Percentiles rank a stretch among this genome's conserved stretches.
phyloP scores from a whole-genome alignment of 2,797 vertebrate species.

The Chelon auratus region DNA sequence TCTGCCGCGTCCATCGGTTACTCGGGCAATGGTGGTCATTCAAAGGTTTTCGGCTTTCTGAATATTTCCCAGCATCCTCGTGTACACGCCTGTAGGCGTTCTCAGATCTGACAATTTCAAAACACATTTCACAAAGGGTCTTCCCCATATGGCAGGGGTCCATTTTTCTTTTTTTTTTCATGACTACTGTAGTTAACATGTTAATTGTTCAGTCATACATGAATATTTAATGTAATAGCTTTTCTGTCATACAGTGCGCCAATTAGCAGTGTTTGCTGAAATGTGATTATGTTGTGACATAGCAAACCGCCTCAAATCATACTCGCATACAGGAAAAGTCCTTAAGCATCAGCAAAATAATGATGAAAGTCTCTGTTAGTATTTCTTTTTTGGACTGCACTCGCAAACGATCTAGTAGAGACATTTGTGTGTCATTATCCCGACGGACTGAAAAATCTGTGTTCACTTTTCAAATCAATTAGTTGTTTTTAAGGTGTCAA shows the following conservation, averaged over 20 bases:
- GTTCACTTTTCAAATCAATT: no score
- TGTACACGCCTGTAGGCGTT: not conserved
- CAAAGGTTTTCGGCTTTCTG: conserved; percentile 4
- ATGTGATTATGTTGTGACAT: not conserved
- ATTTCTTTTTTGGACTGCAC: not conserved
- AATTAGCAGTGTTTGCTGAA: not conserved
- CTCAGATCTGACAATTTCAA: not conserved
- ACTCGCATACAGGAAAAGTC: not conserved
- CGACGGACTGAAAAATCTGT: no score
- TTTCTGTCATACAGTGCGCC: not conserved
- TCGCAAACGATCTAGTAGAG: not conserved
- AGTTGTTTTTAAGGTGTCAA: no score
- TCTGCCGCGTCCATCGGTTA: conserved; percentile 1
- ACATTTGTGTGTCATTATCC: not conserved
- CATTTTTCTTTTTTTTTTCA: not conserved
- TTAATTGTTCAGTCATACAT: conserved; percentile 6
- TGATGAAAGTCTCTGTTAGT: no score
- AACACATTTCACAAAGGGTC: not conserved
- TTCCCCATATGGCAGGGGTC: not conserved
- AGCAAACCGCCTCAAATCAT: not conserved
- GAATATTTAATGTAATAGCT: conserved; percentile 6
- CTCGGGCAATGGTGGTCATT: conserved; percentile 22
- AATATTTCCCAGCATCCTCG: not conserved
- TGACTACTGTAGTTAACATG: not conserved
- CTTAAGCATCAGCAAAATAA: not conserved